A percentile compares a stretch with the other conserved stretches of the same genome.
phyloP scores from a whole-genome alignment of 2,113 vertebrate genomes.

The Micronycteris hirsuta region DNA sequence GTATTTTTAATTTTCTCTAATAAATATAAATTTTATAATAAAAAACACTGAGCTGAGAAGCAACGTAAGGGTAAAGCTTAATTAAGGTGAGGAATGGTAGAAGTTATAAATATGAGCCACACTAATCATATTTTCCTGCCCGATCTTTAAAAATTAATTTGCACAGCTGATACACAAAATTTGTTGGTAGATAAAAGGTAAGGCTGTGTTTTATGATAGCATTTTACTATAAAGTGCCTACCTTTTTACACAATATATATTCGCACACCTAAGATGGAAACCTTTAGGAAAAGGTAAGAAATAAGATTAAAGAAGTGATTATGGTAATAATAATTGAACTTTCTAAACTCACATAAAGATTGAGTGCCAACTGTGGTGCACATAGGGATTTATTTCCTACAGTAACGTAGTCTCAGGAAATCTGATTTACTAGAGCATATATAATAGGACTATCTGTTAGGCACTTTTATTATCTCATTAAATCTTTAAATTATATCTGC shows the following conservation, averaged over 20 bases:
- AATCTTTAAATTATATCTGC: not conserved
- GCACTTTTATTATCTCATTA: not conserved
- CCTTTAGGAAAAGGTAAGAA: not conserved
- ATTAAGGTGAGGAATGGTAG: not conserved
- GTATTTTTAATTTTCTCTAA: conserved; percentile 21
- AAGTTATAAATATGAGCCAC: not conserved
- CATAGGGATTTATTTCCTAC: not conserved
- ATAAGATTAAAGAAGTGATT: not conserved
- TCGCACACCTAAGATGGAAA: not conserved
- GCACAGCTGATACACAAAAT: not conserved
- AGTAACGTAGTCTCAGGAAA: not conserved
- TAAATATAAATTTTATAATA: conserved; percentile 3
- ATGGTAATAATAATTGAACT: not conserved
- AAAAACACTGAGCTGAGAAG: not conserved
- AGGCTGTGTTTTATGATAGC: not conserved
- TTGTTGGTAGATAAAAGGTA: not conserved
- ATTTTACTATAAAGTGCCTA: not conserved
- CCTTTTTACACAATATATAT: not conserved
- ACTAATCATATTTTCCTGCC: not conserved
- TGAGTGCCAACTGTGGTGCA: not conserved
- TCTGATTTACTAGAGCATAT: not conserved
- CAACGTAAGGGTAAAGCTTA: not conserved
- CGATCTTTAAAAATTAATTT: not conserved
- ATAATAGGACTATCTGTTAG: not conserved
- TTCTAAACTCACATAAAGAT: not conserved